Conservation (phyloP, 2,113 vertebrate species). For the Ariopsis seemanni region DNA sequence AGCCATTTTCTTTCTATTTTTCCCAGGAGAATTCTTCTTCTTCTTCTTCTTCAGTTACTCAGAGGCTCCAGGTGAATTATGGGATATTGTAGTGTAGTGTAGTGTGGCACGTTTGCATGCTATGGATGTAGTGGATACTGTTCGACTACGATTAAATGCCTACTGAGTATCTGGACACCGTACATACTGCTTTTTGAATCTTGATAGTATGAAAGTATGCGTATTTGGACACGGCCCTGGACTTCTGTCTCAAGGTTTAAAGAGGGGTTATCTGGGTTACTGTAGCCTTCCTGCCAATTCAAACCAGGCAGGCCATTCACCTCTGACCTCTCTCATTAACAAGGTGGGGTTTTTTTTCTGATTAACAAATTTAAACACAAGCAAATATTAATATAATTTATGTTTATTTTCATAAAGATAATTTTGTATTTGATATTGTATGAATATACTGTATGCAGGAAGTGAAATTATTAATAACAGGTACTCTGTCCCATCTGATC, state of each 20-base stretch:
- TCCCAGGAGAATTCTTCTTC: too few relatives aligned
- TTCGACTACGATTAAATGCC: too few relatives aligned
- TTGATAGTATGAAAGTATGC: too few relatives aligned
- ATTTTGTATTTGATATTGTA: background rate
- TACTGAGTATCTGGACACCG: too few relatives aligned
- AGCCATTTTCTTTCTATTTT: too few relatives aligned
- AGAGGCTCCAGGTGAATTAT: too few relatives aligned
- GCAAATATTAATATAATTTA: background rate
- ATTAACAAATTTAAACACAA: background rate
- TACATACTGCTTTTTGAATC: too few relatives aligned
- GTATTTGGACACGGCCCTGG: too few relatives aligned
- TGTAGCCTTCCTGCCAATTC: background rate
- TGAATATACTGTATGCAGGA: conserved; percentile 12
- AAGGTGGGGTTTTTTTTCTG: background rate
- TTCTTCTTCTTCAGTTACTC: too few relatives aligned
- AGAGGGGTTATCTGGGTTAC: background rate
- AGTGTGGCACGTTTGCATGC: too few relatives aligned
- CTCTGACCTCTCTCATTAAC: background rate
- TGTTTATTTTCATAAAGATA: background rate
- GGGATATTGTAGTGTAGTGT: too few relatives aligned
- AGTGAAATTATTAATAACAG: conserved; percentile 41
- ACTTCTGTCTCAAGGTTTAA: background rate
- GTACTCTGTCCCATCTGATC: background rate
- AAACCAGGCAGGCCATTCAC: background rate
- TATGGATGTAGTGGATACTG: too few relatives aligned